Evolutionary conservation across 35 echinoderm and acorn worm genomes (phyloP).

Genomic region (Heliocidaris tuberculata): DNA sequence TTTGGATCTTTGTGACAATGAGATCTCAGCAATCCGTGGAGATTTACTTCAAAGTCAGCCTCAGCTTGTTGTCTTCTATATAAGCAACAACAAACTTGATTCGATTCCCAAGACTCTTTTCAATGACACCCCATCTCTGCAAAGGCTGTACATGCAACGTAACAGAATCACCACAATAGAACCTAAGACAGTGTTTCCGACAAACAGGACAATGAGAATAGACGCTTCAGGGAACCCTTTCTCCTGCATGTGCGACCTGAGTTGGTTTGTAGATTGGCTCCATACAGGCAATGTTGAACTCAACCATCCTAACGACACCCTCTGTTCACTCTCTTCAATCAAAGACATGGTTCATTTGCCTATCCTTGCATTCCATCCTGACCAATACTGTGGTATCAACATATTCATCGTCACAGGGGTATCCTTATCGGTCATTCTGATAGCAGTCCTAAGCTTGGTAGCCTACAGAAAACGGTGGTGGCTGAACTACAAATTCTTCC

Average conservation of each 20-base stretch:
- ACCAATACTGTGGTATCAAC: not conserved
- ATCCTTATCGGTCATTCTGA: not conserved
- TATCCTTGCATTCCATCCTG: not conserved
- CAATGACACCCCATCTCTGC: not conserved
- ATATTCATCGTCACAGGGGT: not conserved
- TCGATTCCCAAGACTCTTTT: not conserved
- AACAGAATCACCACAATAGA: conserved; percentile 3
- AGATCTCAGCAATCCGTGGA: not conserved
- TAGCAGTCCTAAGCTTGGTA: not conserved
- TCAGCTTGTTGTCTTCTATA: not conserved
- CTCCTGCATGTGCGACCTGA: not conserved
- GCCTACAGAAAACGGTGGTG: not conserved
- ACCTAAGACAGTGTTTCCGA: not conserved
- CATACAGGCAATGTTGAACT: not conserved
- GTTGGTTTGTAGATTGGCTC: not conserved
- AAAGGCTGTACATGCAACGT: not conserved
- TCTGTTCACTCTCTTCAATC: not conserved
- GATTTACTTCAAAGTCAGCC: not conserved
- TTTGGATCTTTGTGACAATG: not conserved
- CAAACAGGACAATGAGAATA: not conserved
- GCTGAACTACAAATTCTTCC: conserved; percentile 1
- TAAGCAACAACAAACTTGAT: not conserved
- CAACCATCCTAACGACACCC: not conserved
- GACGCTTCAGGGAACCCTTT: not conserved
- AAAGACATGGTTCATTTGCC: not conserved